These are phyloP conservation scores for Loriculus beryllinus DNA, from an alignment of 2,797 vertebrate species.

Conservation along the genomic window DNA sequence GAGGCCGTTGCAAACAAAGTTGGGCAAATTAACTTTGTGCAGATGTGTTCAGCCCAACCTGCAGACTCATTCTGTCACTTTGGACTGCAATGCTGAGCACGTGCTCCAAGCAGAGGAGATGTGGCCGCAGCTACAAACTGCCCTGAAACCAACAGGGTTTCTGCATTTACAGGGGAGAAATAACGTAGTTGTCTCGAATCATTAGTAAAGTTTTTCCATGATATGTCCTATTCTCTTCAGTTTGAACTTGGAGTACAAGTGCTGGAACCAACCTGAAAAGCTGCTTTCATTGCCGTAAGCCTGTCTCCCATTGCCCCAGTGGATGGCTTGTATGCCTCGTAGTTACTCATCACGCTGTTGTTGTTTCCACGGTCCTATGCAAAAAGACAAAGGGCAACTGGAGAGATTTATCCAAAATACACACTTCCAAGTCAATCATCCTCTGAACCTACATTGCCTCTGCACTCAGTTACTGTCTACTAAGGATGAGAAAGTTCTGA, in stretches of 20 bases:
- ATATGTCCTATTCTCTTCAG: neutral
- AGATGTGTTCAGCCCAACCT: neutral
- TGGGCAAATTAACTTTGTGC: neutral
- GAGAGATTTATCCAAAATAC: neutral
- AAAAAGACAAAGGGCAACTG: neutral
- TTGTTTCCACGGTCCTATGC: conserved; percentile 84
- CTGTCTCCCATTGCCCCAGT: conserved; percentile 96
- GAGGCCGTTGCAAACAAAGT: neutral
- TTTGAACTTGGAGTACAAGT: neutral
- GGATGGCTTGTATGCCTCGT: conserved; percentile 89
- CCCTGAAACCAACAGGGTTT: neutral
- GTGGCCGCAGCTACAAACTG: neutral
- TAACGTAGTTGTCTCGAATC: neutral
- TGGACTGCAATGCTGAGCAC: neutral
- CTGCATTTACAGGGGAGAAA: neutral
- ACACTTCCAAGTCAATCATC: neutral
- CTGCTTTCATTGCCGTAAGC: conserved; percentile 94
- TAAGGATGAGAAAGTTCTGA: neutral
- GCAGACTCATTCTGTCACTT: neutral
- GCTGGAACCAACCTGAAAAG: conserved; percentile 86
- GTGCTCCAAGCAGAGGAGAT: neutral
- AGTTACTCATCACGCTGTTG: conserved; percentile 85
- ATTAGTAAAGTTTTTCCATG: neutral
- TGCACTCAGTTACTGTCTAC: neutral
- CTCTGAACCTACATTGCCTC: neutral